Conservation (phyloP, 1,140 invertebrate genomes). For the Drosophila arawakana region DNA sequence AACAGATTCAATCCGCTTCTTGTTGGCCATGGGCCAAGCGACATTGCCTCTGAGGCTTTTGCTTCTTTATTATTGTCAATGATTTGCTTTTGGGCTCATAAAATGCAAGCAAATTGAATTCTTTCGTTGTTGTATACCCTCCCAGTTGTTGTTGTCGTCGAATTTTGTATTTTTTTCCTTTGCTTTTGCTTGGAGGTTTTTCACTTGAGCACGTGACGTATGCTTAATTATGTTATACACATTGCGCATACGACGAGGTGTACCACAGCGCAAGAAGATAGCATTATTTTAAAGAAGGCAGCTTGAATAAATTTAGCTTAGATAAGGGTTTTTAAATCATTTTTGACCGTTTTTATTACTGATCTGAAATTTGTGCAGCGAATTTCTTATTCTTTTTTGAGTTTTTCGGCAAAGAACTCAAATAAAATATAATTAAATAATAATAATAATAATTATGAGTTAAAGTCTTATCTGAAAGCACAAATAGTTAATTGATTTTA, state of each 20-base stretch:
- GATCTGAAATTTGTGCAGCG: background rate
- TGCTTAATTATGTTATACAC: conserved; percentile 47
- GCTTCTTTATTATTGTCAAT: conserved; percentile 74
- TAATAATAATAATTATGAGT: too few species aligned
- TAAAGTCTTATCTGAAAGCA: too few species aligned
- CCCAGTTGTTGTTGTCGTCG: conserved; percentile 3
- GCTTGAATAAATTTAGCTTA: too few species aligned
- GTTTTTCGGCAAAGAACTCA: too few species aligned
- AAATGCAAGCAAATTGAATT: conserved; percentile 77
- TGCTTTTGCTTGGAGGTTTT: conserved; percentile 1
- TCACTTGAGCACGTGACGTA: conserved; percentile 42
- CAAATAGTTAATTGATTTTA: too few species aligned
- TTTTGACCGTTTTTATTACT: background rate
- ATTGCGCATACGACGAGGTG: conserved; percentile 41
- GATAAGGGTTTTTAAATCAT: background rate
- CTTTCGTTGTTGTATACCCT: conserved; percentile 36
- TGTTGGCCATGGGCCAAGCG: conserved; percentile 34
- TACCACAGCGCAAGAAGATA: background rate
- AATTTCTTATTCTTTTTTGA: too few species aligned
- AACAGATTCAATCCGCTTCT: conserved; percentile 1
- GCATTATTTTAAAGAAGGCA: background rate
- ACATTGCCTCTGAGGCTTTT: conserved; percentile 24
- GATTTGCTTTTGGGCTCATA: conserved; percentile 77
- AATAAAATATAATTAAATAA: too few species aligned
- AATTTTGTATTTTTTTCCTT: background rate